Base-by-base conservation (phyloP, 2,797 vertebrate genomes). In the Fringilla coelebs region DNA sequence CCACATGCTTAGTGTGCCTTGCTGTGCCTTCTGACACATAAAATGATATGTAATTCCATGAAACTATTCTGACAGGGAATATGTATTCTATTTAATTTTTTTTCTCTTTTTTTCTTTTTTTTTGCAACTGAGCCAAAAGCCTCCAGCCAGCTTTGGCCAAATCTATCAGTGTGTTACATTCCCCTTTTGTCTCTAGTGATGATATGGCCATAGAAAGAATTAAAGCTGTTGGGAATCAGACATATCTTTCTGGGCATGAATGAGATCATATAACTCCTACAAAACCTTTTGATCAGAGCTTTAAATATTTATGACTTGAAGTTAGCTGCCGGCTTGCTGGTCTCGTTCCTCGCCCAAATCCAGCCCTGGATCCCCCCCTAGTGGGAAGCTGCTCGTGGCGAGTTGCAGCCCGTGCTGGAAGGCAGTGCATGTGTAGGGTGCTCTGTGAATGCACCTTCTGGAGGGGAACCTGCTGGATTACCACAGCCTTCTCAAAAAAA, bases 301-400 rank as follows among this genome's bases (percentile, higher is more conserved):
- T 89, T 81, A 85, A 62, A 51, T 85, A 55, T 78, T 67, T 61
- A 31, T 40, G 25, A 45, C 13, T 66, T 25, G 32, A 54, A 80
- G 40, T 32, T 61, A n/a, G 65, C 52, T 72, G 36, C 60, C 51
- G 62, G 49, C 61, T 49, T 49, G 26, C 52, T 28, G 22, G 63
- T 31, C 17, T 9, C 25, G 3, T 48, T 75, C 51, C 62, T 78
- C 41, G 12, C 19, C 68, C 62, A 76, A 72, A 88, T 25, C 6
- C 90, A 91, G 93, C 61, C 78, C 52, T 88, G 73, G 67, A 94
- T 91, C 75, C 54, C 93, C 92, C 49, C 36, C 90, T 94, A 86
- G 83, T 85, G 92, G 89, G 57, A 66, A 73, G 43, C 55, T 83
- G 74, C 58, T 52, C n/a, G 41, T 7, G 26, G 43, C 60, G 3